Evolutionary conservation across 2,797 vertebrate genomes (phyloP).

Genomic region (Podarcis lilfordi): DNA sequence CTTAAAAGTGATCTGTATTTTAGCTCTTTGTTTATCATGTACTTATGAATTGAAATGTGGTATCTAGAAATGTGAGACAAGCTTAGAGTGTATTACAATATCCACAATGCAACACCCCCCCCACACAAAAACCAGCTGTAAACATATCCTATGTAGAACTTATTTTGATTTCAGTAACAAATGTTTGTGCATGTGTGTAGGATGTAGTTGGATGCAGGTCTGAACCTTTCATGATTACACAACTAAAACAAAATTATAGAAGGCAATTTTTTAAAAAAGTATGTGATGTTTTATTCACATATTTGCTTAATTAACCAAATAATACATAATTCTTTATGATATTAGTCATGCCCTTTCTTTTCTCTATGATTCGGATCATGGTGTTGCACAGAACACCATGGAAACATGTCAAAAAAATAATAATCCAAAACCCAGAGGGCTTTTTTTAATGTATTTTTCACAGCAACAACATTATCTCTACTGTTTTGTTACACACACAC

Average conservation of each 20-base stretch:
- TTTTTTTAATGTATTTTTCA: slow-evolving; percentile 45
- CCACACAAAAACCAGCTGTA: background rate
- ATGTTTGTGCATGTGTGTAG: background rate
- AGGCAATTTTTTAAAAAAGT: slow-evolving; percentile 53
- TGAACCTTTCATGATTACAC: background rate
- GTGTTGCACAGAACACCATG: slow-evolving; percentile 36
- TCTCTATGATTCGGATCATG: slow-evolving; percentile 7
- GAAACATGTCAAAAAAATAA: slow-evolving; percentile 47
- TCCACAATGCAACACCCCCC: slow-evolving; percentile 40
- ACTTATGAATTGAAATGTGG: slow-evolving; percentile 32
- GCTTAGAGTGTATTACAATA: slow-evolving; percentile 36
- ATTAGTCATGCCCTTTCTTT: slow-evolving; percentile 59
- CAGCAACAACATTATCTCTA: slow-evolving; percentile 51
- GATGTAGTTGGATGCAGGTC: background rate
- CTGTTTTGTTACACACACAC: slow-evolving; percentile 37
- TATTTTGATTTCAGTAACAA: background rate
- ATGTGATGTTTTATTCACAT: slow-evolving; percentile 63
- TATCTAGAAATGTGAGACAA: background rate
- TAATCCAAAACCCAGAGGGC: slow-evolving; percentile 29
- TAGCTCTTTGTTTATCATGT: slow-evolving; percentile 37
- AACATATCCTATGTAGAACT: background rate
- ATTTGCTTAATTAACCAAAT: slow-evolving; percentile 64
- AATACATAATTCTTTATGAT: slow-evolving; percentile 48
- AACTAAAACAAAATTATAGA: slow-evolving; percentile 48
- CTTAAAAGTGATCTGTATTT: slow-evolving; percentile 8